A percentile compares a stretch with the other conserved stretches of the same genome.
These are phyloP conservation scores for Oconnorella tubifera DNA, from an alignment of 2,888 invertebrate genomes.

Conservation along the genomic window DNA sequence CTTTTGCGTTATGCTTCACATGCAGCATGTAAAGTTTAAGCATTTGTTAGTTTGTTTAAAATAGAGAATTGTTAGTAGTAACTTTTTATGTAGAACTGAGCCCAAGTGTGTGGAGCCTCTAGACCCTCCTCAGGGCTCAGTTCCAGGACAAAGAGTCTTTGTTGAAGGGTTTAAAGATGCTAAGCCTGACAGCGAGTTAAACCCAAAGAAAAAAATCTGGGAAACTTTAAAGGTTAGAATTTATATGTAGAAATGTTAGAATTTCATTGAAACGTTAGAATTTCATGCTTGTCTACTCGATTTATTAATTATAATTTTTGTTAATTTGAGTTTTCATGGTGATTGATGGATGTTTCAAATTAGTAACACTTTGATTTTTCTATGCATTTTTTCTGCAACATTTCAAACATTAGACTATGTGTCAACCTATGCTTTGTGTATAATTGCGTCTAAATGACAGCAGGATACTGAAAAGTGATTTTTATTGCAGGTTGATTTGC, in stretches of 20 bases:
- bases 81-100: constrained; percentile 34
- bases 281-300: neutral
- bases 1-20: too few relatives aligned
- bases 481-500: constrained; percentile 52
- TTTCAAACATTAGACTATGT: too few relatives aligned
- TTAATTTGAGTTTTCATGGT: neutral
- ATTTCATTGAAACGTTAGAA: neutral
- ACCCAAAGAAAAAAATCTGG: constrained; percentile 95
- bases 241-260: neutral
- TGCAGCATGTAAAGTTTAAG: too few relatives aligned
- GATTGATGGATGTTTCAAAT: too few relatives aligned
- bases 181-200: constrained; percentile 76
- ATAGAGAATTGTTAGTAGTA: too few relatives aligned
- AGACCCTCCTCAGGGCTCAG: constrained; percentile 70
- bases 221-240: constrained; percentile 72
- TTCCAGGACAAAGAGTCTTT: constrained; percentile 77
- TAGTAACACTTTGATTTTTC: too few relatives aligned
- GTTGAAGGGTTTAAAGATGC: constrained; percentile 78
- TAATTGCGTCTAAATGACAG: too few relatives aligned
- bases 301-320: neutral
- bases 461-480: neutral
- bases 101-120: constrained; percentile 72
- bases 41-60: too few relatives aligned
- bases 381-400: too few relatives aligned
- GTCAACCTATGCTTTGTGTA: too few relatives aligned